Base-by-base conservation (phyloP, 2,888 invertebrate genomes). In the Acanthosepion esculentum region DNA sequence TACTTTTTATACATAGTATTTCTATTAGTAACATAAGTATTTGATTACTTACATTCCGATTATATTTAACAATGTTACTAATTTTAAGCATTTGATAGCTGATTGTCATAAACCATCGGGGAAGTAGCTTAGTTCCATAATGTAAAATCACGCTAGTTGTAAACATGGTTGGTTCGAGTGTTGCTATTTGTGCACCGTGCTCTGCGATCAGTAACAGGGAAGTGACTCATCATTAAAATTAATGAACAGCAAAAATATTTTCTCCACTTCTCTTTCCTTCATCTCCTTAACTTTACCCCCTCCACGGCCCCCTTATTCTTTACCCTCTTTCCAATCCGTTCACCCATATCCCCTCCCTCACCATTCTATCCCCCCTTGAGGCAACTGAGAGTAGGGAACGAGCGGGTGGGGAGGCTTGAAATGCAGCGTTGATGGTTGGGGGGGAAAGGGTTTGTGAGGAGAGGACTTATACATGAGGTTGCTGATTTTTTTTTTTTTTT, bases 201-300 rank as follows among this genome's bases (percentile, higher is more conserved):
- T 18, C 33, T n/a, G n/a, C n/a, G n/a, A 78, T 78, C 78, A n/a
- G n/a, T 33, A 78, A 78, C n/a, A 78, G 78, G 78, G 78, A 33
- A 78, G 78, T 78, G 78, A 78, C n/a, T 78, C 78, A 78, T 78
- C 78, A 78, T 78, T 78, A n/a, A 78, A 78, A 78, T 78, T 78
- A 78, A 78, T 78, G 78, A 78, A 78, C 78, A 78, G 78, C 78
- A 78, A n/a, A 78, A 78, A 78, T 78, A 78, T 78, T 78, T n/a
- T 41, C 41, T 41, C 41, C 41, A 3, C 64, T 64, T 26, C 64
- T 64, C 26, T 23, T 12, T 33, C n/a, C 78, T 78, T n/a, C 78
- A 33, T 78, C n/a, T 78, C 78, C 78, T 33, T 78, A 33, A n/a
- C 15, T 78, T n/a, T 78, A 7, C 64, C 15, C 3, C n/a, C 78